Base-by-base conservation (phyloP, 92 coral and sea anemone species). In the Phymanthus crucifer region DNA sequence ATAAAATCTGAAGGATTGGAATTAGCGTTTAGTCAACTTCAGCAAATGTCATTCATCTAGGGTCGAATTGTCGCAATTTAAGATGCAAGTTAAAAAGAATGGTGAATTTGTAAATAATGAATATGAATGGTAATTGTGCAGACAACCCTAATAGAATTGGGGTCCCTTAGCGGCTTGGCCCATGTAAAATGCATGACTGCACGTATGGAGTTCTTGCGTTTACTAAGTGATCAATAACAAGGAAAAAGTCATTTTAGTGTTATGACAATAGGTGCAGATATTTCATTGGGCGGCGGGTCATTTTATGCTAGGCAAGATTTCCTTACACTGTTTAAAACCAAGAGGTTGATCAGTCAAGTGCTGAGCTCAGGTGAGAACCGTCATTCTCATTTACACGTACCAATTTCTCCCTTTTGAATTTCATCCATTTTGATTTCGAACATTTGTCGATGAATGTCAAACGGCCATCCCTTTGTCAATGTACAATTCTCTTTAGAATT, bases 1-100 rank as follows among this genome's bases (percentile, higher is more conserved):
- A 61, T 61, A 61, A 61, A 61, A 61, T 61, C 68, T 61, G 68
- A 29, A 61, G 68, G 68, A 26, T 61, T 27, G 33, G 68, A 61
- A 61, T 61, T 21, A 54, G 27, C 64, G 21, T 54, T 54, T n/a
- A n/a, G n/a, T n/a, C 27, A 14, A 24, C 26, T 24, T 3, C 7
- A 33, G 35, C 2, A 45, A 54, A 4, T 74, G 24, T 46, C 65
- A n/a, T 32, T 46, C 23, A 43, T 74, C 52, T 38, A 31, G 67
- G 34, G 66, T 74, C 11, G 40, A 36, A 50, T 14, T n/a, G n/a
- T n/a, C 27, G 52, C 29, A 50, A 23, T 74, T 74, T 74, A 24
- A 74, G 66, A 47, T 50, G 40, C 40, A 74, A 50, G 78, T 74
- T 74, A 18, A 24, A 74, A 46, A 48, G 12, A 21, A 10, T 31